phyloP scores from a whole-genome alignment of 2,113 vertebrate genomes.

The Protomyctophum bolini region DNA sequence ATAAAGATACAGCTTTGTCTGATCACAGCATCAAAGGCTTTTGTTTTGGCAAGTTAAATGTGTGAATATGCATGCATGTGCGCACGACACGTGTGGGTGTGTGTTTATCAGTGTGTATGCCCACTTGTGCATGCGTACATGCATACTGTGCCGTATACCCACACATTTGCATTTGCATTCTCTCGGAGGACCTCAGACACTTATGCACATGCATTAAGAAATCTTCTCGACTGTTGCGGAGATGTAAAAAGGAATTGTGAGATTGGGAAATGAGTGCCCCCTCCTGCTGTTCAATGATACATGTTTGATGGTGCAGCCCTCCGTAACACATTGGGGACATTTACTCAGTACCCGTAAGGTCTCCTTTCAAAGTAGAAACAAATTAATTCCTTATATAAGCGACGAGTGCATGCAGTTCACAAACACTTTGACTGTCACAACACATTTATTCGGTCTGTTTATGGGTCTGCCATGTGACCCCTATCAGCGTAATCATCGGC shows the following conservation, averaged over 20 bases:
- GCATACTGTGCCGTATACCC: background rate
- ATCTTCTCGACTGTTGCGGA: background rate
- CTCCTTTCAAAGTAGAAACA: background rate
- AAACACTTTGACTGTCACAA: constrained; percentile 20
- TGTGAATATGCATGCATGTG: constrained; percentile 1
- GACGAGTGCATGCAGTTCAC: background rate
- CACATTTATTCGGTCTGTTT: constrained; percentile 11
- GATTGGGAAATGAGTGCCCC: background rate
- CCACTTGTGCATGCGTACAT: background rate
- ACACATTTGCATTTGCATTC: background rate
- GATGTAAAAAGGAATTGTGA: background rate
- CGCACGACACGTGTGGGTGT: background rate
- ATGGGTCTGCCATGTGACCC: constrained; percentile 10
- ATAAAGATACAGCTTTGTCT: constrained; percentile 44
- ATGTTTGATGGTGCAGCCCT: constrained; percentile 4
- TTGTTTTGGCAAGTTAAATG: background rate
- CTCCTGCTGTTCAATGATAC: background rate
- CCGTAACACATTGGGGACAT: constrained; percentile 2
- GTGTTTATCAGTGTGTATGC: background rate
- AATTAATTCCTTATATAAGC: constrained; percentile 5
- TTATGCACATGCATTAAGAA: background rate
- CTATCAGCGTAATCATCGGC: constrained; percentile 39
- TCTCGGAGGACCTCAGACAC: background rate
- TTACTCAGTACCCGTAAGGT: constrained; percentile 3
- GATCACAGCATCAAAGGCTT: constrained; percentile 24